These are phyloP conservation scores for Spongilla lacustris DNA, from an alignment of 37 sponge, comb jelly and placozoan genomes.

Conservation along the genomic window DNA sequence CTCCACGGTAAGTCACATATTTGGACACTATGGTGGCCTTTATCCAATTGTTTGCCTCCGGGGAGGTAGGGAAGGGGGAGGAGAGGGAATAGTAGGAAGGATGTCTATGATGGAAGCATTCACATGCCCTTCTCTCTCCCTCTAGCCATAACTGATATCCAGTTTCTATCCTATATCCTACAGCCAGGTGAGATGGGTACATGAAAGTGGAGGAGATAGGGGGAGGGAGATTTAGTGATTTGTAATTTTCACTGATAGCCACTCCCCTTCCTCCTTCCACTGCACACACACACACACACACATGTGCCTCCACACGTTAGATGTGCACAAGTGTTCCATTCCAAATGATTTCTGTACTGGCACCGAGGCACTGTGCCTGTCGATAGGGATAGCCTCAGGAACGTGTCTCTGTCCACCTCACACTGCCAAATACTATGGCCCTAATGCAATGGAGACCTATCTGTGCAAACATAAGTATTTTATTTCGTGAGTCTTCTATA, in stretches of 20 bases:
- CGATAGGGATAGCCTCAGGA: not conserved
- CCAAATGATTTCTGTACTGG: conserved; percentile 7
- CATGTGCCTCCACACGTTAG: not conserved
- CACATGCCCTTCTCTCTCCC: not conserved
- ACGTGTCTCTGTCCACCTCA: conserved; percentile 5
- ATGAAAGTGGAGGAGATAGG: not conserved
- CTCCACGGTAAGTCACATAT: too few species aligned
- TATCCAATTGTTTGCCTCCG: too few species aligned
- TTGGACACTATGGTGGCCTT: too few species aligned
- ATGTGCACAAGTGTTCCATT: conserved; percentile 18
- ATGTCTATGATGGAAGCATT: not conserved
- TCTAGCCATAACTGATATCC: not conserved
- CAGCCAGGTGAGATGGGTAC: conserved; percentile 44
- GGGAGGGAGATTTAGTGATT: too few species aligned
- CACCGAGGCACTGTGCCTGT: conserved; percentile 25
- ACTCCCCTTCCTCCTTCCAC: too few species aligned
- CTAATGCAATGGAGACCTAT: not conserved
- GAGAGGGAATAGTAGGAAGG: too few species aligned
- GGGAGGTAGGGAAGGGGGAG: too few species aligned
- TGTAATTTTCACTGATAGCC: too few species aligned
- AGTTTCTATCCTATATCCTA: not conserved
- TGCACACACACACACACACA: conserved; percentile 7
- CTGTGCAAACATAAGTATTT: too few species aligned
- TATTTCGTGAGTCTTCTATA: too few species aligned
- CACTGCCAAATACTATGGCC: not conserved